Evolutionary conservation across 2,888 invertebrate species (phyloP), one percentile per base, ranked within the genome.

Genomic region (Keiferia lycopersicella): DNA sequence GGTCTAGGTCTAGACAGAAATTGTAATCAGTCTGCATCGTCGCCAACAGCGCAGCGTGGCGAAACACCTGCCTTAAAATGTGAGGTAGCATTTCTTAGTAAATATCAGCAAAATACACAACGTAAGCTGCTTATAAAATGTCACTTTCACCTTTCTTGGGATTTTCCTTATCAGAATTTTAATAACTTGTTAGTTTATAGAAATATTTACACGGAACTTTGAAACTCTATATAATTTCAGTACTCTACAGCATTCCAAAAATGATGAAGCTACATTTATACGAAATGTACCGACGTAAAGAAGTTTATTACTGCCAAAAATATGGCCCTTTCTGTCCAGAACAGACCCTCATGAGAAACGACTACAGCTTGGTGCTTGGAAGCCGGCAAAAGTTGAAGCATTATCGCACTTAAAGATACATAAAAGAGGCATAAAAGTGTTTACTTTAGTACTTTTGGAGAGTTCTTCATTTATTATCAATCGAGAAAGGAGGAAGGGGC

Each of bases 401-500:
- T 63, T 66, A 63, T 63, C 63, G 61, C 63, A 66, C 63, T 66
- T 66, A 66, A 64, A 63, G 64, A 64, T 63, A 61, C 50, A 66
- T 63, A 63, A 63, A 63, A 64, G 51, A 51, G 61, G n/a, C 63
- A 51, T 63, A 63, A 56, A 57, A 63, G 56, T 53, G 58, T 65
- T 61, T 58, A 34, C 12, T 53, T 57, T 61, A 56, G 61, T 63
- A 66, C 57, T 64, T 66, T 64, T 38, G 50, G 57, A 65, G 50
- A 41, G 26, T 10, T 63, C 50, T 60, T 39, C 64, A 58, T 64
- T 50, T 61, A 39, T 61, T 66, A 39, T 53, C 39, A 61, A 34
- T 87, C 34, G n/a, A 4, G n/a, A 45, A 45, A 30, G 30, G 16
- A 26, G n/a, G 16, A 45, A 30, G 30, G 16, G 20, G 3, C 60